Percentiles rank a stretch among this genome's conserved stretches.
Evolutionary conservation across 2,888 invertebrate species (phyloP).

Genomic region (Eilema griseolum): DNA sequence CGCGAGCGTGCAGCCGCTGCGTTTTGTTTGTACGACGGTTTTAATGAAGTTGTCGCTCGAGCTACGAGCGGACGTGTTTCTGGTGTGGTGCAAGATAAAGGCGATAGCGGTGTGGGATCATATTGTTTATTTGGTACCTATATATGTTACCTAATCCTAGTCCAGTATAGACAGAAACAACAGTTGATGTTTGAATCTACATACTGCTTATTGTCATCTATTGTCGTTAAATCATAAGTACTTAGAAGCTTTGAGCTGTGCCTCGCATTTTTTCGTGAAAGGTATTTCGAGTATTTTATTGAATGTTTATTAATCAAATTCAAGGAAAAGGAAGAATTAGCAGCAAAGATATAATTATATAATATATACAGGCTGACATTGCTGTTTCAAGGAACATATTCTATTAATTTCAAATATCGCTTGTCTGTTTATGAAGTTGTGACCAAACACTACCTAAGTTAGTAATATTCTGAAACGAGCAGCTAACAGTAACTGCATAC

Average conservation of each 20-base stretch:
- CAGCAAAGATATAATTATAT: too few relatives aligned
- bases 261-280: too few relatives aligned
- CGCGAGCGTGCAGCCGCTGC: slow-evolving; percentile 47
- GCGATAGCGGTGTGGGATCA: not conserved
- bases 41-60: slow-evolving; percentile 74
- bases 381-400: not conserved
- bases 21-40: slow-evolving; percentile 65
- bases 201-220: too few relatives aligned
- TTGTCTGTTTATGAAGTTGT: not conserved
- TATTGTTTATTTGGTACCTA: not conserved
- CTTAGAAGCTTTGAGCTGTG: too few relatives aligned
- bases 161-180: not conserved
- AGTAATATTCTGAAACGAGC: too few relatives aligned
- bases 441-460: too few relatives aligned
- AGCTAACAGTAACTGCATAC: not conserved
- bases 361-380: not conserved
- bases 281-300: too few relatives aligned
- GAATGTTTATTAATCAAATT: too few relatives aligned
- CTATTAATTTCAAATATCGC: too few relatives aligned
- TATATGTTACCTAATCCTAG: too few relatives aligned
- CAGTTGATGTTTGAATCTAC: not conserved
- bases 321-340: not conserved
- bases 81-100: slow-evolving; percentile 13
- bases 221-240: too few relatives aligned
- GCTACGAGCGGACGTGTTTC: slow-evolving; percentile 40